Evolutionary conservation across 1,140 invertebrate species (phyloP), one percentile per base, ranked within the genome.

Genomic region (Bombus breviceps): DNA sequence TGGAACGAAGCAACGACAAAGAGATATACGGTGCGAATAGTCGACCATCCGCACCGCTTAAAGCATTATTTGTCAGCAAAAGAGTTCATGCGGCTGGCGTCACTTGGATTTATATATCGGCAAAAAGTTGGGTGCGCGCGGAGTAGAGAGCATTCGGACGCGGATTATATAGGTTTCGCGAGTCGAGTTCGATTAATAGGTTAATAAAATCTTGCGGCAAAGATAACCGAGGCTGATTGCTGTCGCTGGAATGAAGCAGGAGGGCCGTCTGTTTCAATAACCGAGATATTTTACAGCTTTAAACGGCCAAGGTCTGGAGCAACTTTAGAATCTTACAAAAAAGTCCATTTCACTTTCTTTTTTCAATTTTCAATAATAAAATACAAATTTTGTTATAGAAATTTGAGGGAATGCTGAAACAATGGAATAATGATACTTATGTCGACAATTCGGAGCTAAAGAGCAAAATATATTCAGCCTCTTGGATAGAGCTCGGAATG

Each of bases 61-160:
- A 22, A 53, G 81, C 32, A 82, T 71, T 82, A 82, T 88, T 89
- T 86, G 64, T 62, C 59, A 72, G 43, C 32, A 57, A 53, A 88
- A 88, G 87, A 74, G 34, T 71, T 72, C 34, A 72, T 73, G 82
- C 83, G 75, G 32, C n/a, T 79, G 75, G 39, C 53, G 76, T 84
- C 75, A 47, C 74, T 5, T 59, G 64, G 53, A 83, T 83, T 83
- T 83, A 83, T 71, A 78, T 8, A 59, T 28, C 22, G 2, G 82
- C 74, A 34, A 81, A 88, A 66, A 81, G 5, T 15, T 39, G 18
- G 18, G 5, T 53, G 6, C 47, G 18, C 18, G 37, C 37, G 39
- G 47, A 64, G 68, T 41, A n/a, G 39, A 53, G 32, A 32, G 9
- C 41, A 25, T 22, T 18, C 37, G 43, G 18, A 22, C 83, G 25